A percentile compares a stretch with the other conserved stretches of the same genome.
These are phyloP conservation scores for Drosophila prostipennis DNA, from an alignment of 2,888 invertebrate species.

Conservation along the genomic window DNA sequence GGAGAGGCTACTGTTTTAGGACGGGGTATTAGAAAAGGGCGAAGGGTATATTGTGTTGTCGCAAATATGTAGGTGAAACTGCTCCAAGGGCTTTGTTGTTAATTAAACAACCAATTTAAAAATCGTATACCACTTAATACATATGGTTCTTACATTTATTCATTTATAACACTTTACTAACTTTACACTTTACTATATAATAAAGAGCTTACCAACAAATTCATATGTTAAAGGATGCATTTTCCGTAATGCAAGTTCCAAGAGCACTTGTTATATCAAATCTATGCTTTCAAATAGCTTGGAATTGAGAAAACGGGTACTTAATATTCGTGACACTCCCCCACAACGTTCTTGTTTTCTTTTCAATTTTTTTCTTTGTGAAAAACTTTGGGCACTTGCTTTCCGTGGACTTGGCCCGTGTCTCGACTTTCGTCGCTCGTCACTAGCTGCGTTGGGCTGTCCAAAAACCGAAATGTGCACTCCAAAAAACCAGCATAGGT, in stretches of 20 bases:
- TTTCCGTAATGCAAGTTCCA: too few species aligned
- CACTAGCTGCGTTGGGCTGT: conserved; percentile 63
- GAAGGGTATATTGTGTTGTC: conserved; percentile 6
- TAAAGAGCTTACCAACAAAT: too few species aligned
- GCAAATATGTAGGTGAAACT: too few species aligned
- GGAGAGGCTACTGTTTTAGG: conserved; percentile 47
- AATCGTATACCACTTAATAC: too few species aligned
- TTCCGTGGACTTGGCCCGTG: conserved; percentile 50
- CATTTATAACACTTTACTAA: too few species aligned
- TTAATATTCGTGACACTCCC: conserved; percentile 1
- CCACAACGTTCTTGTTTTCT: conserved; percentile 20
- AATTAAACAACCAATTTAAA: too few species aligned
- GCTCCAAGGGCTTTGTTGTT: too few species aligned
- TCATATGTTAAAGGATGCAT: too few species aligned
- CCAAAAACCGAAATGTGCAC: conserved; percentile 66
- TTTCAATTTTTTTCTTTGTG: conserved; percentile 52
- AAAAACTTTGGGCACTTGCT: conserved; percentile 70
- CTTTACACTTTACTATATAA: too few species aligned
- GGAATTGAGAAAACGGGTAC: not conserved
- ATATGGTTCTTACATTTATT: too few species aligned
- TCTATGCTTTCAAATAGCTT: too few species aligned
- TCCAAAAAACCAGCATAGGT: conserved; percentile 56
- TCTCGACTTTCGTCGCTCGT: conserved; percentile 69
- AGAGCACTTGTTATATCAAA: too few species aligned
- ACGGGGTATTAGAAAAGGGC: not conserved